phyloP scores from a whole-genome alignment of 64 coral and sea anemone genomes.

The Porites lutea region DNA sequence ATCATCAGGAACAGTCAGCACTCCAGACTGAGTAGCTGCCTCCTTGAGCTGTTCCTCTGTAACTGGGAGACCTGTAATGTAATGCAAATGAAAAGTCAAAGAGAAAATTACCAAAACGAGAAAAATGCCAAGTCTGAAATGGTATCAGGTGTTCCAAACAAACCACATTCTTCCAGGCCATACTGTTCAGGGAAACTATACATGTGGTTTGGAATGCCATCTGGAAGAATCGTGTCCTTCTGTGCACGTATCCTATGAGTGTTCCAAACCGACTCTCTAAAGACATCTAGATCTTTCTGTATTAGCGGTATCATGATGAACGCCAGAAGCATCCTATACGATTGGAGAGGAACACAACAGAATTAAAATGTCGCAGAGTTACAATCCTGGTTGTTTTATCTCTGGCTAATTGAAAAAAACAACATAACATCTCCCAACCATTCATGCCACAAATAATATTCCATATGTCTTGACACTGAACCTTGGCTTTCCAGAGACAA shows the following conservation, averaged over 20 bases:
- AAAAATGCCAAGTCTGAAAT: no score
- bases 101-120: not conserved
- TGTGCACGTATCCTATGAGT: conserved; percentile 32
- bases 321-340: conserved; percentile 54
- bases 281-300: conserved; percentile 64
- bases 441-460: no score
- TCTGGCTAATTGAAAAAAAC: no score
- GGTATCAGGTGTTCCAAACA: not conserved
- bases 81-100: no score
- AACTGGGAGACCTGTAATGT: not conserved
- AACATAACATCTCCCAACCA: no score
- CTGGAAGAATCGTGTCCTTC: conserved; percentile 39
- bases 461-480: no score
- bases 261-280: conserved; percentile 55
- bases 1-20: conserved; percentile 14
- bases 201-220: conserved; percentile 51
- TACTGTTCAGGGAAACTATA: conserved; percentile 25
- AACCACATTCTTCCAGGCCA: conserved; percentile 39
- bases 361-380: no score
- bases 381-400: no score
- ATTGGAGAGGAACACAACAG: no score
- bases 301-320: conserved; percentile 64
- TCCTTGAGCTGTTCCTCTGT: conserved; percentile 57
- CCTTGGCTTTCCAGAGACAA: no score
- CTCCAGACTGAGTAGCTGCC: conserved; percentile 44